Percentiles rank a stretch among this genome's conserved stretches.
phyloP scores from a whole-genome alignment of 2,888 invertebrate species.

The Pollenia labialis region DNA sequence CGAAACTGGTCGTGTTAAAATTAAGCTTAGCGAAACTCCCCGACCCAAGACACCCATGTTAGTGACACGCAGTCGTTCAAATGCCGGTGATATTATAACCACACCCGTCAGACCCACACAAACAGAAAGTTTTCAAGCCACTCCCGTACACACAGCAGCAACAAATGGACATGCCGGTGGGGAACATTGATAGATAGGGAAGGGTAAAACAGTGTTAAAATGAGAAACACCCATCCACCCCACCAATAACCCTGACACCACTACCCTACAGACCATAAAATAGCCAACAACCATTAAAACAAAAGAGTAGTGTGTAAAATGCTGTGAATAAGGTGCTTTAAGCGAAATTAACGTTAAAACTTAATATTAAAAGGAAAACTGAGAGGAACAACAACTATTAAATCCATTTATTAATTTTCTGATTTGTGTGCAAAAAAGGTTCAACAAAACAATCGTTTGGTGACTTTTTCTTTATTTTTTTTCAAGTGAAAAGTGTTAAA shows the following conservation, averaged over 20 bases:
- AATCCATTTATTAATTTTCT: constrained; percentile 22
- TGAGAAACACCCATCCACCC: constrained; percentile 5
- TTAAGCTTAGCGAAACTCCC: constrained; percentile 90
- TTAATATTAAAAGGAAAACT: constrained; percentile 48
- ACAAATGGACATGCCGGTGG: constrained; percentile 72
- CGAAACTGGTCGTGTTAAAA: constrained; percentile 91
- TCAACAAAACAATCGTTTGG: not conserved
- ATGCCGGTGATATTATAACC: constrained; percentile 91
- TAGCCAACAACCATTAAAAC: constrained; percentile 30
- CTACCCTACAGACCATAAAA: not conserved
- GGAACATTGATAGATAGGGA: constrained; percentile 55
- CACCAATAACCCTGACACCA: constrained; percentile 22
- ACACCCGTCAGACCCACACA: constrained; percentile 84
- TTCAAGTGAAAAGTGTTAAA: not conserved
- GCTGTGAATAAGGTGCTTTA: constrained; percentile 73
- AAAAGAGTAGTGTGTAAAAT: constrained; percentile 68
- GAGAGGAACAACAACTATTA: constrained; percentile 15
- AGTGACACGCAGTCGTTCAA: constrained; percentile 90
- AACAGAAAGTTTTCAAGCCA: constrained; percentile 61
- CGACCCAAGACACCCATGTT: constrained; percentile 93
- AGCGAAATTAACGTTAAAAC: constrained; percentile 67
- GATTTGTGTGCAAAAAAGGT: constrained; percentile 17
- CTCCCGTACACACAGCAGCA: constrained; percentile 70
- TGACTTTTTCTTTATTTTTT: not conserved
- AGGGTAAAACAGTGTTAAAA: not conserved